A percentile compares a stretch with the other conserved stretches of the same genome.
Evolutionary conservation across 2,113 vertebrate species (phyloP).

Genomic region (Phoenicopterus ruber): DNA sequence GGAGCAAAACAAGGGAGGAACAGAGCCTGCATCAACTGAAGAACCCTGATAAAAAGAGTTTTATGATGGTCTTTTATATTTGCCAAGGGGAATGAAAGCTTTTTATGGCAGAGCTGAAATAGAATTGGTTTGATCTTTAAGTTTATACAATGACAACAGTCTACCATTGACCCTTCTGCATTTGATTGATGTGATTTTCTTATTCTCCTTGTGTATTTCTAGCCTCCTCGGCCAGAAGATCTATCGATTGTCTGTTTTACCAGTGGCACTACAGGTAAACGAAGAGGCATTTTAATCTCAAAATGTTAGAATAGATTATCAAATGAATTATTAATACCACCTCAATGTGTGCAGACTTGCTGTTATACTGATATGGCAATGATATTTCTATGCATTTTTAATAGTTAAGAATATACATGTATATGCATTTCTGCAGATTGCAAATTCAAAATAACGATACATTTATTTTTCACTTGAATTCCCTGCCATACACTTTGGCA

Average conservation of each 20-base stretch:
- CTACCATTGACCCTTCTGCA: not conserved
- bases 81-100: not conserved
- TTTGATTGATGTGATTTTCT: not conserved
- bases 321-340: not conserved
- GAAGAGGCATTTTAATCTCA: not conserved
- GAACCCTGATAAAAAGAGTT: not conserved
- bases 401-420: not conserved
- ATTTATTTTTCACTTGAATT: not conserved
- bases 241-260: constrained; percentile 95
- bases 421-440: not conserved
- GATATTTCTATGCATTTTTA: not conserved
- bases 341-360: not conserved
- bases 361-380: not conserved
- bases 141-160: not conserved
- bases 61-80: not conserved
- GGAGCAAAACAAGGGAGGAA: not conserved
- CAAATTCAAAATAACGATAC: not conserved
- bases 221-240: constrained; percentile 90
- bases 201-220: constrained; percentile 41
- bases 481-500: not conserved
- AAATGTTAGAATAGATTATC: not conserved
- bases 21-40: not conserved
- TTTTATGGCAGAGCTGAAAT: not conserved
- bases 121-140: not conserved
- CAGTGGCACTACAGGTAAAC: constrained; percentile 92